phyloP scores from a whole-genome alignment of 2,797 vertebrate species.

The Graptemys geographica region DNA sequence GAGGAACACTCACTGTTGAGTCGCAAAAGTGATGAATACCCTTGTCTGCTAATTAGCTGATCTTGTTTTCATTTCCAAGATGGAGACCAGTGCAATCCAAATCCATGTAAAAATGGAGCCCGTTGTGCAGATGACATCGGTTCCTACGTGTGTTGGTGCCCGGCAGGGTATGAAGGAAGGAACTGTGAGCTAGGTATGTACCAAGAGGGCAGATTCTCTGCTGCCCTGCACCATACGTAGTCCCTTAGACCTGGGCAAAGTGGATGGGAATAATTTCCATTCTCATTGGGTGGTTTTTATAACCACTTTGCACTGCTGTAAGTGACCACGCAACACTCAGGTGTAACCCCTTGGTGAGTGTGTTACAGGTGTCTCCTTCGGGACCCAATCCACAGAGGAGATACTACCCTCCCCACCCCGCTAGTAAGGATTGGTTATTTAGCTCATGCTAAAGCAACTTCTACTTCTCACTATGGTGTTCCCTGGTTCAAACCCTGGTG shows the following conservation, averaged over 20 bases:
- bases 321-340: fast-evolving
- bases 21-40: fast-evolving
- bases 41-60: not conserved
- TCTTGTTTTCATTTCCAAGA: conserved; percentile 80
- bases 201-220: fast-evolving
- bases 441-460: not conserved
- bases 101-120: conserved; percentile 89
- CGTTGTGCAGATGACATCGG: conserved; percentile 84
- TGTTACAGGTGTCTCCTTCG: not conserved
- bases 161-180: conserved; percentile 85
- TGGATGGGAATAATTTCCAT: fast-evolving
- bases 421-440: not conserved
- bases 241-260: fast-evolving
- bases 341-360: not conserved
- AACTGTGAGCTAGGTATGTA: conserved; percentile 92
- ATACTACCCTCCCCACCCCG: not conserved
- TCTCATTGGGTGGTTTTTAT: fast-evolving
- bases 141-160: conserved; percentile 88
- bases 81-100: conserved; percentile 87
- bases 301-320: fast-evolving
- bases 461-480: not conserved
- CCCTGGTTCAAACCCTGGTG: not conserved
- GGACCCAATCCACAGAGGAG: not conserved
- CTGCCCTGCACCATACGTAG: not conserved
- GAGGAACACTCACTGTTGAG: fast-evolving